Conservation (phyloP, 1,140 invertebrate species). For the Lucilia cuprina region DNA sequence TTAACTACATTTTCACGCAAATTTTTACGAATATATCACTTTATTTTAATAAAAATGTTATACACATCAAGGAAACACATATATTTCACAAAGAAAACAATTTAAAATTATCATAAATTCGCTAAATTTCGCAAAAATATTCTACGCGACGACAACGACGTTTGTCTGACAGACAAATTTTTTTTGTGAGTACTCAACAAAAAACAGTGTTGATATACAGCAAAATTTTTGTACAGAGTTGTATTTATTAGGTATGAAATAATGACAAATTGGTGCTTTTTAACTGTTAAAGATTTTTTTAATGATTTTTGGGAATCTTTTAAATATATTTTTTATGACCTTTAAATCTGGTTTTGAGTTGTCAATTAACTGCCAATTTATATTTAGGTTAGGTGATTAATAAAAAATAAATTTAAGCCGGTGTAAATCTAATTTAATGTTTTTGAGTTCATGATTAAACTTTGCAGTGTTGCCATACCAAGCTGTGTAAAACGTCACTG, state of each 20-base stretch:
- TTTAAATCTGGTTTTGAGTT: too few relatives aligned
- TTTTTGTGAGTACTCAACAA: constrained; percentile 11
- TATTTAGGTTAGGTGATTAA: too few relatives aligned
- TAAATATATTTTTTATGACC: too few relatives aligned
- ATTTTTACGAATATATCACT: not conserved
- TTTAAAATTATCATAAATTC: not conserved
- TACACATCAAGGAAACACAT: not conserved
- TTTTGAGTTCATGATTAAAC: too few relatives aligned
- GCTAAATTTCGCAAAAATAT: not conserved
- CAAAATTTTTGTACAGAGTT: not conserved
- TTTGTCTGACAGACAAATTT: not conserved
- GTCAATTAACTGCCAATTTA: too few relatives aligned
- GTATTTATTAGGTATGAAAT: not conserved
- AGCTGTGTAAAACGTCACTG: too few relatives aligned
- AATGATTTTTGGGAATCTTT: too few relatives aligned
- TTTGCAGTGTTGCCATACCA: too few relatives aligned
- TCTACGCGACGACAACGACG: not conserved
- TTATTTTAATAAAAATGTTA: not conserved
- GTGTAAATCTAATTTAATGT: too few relatives aligned
- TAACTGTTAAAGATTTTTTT: too few relatives aligned
- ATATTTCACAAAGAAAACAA: not conserved
- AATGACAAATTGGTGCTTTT: too few relatives aligned
- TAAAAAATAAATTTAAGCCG: too few relatives aligned
- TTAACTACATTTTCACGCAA: not conserved
- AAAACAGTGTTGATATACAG: not conserved